Evolutionary conservation across 2,113 vertebrate genomes (phyloP).

Genomic region (Heterochromis multidens): DNA sequence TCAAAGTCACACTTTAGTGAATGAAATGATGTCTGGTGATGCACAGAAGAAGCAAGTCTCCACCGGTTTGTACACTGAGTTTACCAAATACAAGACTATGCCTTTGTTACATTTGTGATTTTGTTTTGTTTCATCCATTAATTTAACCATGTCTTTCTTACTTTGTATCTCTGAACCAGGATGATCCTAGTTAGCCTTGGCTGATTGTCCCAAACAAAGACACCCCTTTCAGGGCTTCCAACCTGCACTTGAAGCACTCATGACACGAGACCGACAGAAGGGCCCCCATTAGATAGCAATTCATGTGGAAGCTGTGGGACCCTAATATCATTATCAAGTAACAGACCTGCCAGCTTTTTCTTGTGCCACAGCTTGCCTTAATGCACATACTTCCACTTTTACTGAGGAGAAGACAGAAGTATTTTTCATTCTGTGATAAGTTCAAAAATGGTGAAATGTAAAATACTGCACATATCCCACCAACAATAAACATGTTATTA

Average conservation of each 20-base stretch:
- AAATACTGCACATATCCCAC: not conserved
- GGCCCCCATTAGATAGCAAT: conserved; percentile 64
- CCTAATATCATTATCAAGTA: conserved; percentile 61
- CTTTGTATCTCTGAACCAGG: conserved; percentile 36
- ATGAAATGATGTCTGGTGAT: not conserved
- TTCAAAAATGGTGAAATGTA: not conserved
- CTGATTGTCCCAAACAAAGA: conserved; percentile 28
- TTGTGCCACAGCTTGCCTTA: conserved; percentile 19
- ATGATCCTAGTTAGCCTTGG: conserved; percentile 40
- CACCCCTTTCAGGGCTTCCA: conserved; percentile 21
- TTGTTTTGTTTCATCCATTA: not conserved
- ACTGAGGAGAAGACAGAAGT: not conserved
- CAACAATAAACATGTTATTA: not conserved
- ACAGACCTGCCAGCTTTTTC: conserved; percentile 48
- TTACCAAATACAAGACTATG: not conserved
- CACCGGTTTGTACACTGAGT: not conserved
- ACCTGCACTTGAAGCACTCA: conserved; percentile 26
- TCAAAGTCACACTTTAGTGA: not conserved
- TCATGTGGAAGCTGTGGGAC: conserved; percentile 60
- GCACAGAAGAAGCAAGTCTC: not conserved
- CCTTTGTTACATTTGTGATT: not conserved
- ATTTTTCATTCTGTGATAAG: not conserved
- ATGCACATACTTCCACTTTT: not conserved
- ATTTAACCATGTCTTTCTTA: not conserved
- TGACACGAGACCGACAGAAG: conserved; percentile 57